Base-by-base conservation (phyloP, 2,888 invertebrate species). In the Noctua janthina region DNA sequence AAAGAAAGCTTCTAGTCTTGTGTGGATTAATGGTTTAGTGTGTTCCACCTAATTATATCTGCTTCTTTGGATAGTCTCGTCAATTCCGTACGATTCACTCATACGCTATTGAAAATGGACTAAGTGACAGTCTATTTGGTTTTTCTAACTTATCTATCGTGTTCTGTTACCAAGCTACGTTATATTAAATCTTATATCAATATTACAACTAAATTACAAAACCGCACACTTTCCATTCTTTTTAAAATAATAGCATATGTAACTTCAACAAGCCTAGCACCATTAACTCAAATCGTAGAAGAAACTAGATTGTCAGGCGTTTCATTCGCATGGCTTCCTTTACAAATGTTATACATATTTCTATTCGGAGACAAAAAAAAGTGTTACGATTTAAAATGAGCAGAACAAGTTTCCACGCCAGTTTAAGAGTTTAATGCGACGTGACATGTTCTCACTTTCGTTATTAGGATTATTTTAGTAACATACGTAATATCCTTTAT, bases 371-470 rank as follows among this genome's bases (percentile, higher is more conserved):
- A 54, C 66, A 76, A 80, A 84, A 73, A 73, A 73, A 67, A 62
- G 13, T 66, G 49, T 59, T 43, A 78, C 76, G n/a, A 76, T 83
- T 84, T 86, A 59, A 84, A 87, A 83, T 86, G 73, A 86, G 68
- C 72, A 73, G 79, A 92, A 91, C 91, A 75, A 81, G 91, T 92
- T 90, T 88, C 77, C 79, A 87, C 76, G 85, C 84, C 82, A 85
- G 87, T 92, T 92, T 92, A 90, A 89, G 83, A 91, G 89, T 89
- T 89, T 92, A 93, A 94, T 94, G 86, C 84, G 83, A 84, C 89
- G 89, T 89, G 87, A 86, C 84, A 83, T 73, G 89, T 88, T 92
- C 89, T 94, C 92, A 91, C 93, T 94, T 94, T 93, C 93, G 84
- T 90, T 91, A 84, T 88, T 86, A 87, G 82, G 81, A 88, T 88